Evolutionary conservation across 2,113 vertebrate species (phyloP).

Genomic region (Pungitius pungitius): DNA sequence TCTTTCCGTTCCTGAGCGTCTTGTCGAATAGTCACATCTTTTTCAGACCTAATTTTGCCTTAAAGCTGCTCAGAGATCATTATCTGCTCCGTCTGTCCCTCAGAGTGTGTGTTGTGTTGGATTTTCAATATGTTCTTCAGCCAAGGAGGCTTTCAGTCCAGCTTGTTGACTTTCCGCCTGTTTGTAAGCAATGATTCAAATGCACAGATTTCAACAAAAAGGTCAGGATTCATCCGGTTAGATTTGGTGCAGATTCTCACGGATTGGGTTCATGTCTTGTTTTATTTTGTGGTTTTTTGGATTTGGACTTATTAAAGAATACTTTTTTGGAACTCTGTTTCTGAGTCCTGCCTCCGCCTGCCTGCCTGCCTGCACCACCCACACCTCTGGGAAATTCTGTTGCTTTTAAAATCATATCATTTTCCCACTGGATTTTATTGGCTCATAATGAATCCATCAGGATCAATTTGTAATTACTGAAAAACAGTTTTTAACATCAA

Average conservation of each 20-base stretch:
- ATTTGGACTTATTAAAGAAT: too few relatives aligned
- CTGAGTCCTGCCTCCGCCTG: too few relatives aligned
- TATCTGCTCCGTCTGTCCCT: slow-evolving; percentile 17
- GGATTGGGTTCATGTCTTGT: too few relatives aligned
- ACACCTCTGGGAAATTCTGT: too few relatives aligned
- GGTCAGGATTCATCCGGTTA: slow-evolving; percentile 20
- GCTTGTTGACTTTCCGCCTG: slow-evolving; percentile 21
- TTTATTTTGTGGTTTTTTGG: background rate
- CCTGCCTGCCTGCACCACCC: too few relatives aligned
- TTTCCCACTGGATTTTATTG: background rate
- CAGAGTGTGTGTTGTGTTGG: slow-evolving; percentile 7
- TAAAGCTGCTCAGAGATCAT: slow-evolving; percentile 8
- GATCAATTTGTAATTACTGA: background rate
- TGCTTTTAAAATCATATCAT: background rate
- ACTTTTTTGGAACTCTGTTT: too few relatives aligned
- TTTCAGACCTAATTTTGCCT: slow-evolving; percentile 29
- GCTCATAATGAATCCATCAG: background rate
- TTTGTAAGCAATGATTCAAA: slow-evolving; percentile 7
- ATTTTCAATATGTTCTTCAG: slow-evolving; percentile 34
- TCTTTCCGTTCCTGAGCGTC: slow-evolving; percentile 9
- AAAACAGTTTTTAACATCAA: background rate
- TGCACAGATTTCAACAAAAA: slow-evolving; percentile 20
- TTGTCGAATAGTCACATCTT: slow-evolving; percentile 16
- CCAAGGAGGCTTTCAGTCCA: slow-evolving; percentile 16
- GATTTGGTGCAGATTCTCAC: slow-evolving; percentile 20